Evolutionary conservation across 2,888 invertebrate genomes (phyloP).

Genomic region (Trissonchulus sp.): DNA sequence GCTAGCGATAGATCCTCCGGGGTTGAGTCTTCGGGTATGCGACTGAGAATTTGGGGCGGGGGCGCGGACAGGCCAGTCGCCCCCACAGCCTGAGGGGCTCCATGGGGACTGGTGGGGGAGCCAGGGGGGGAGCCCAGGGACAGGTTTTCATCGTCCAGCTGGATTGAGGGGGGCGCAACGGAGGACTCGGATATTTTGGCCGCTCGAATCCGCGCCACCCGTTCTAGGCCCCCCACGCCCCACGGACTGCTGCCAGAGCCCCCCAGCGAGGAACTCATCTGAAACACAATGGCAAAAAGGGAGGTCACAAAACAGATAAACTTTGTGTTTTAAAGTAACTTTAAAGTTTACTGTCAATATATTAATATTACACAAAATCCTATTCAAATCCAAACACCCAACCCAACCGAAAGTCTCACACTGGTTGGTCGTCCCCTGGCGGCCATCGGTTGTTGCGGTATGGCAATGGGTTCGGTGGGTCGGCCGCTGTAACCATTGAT

Average conservation of each 20-base stretch:
- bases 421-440: no score
- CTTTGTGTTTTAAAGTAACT: no score
- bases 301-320: neutral
- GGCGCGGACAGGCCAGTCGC: no score
- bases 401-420: no score
- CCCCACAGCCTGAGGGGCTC: no score
- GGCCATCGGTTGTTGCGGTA: no score
- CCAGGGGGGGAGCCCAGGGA: neutral
- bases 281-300: neutral
- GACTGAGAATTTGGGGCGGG: no score
- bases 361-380: neutral
- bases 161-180: neutral
- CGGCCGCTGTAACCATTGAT: neutral
- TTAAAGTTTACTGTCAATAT: no score
- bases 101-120: neutral
- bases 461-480: neutral
- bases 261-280: neutral
- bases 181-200: neutral
- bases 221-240: neutral
- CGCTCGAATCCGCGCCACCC: neutral
- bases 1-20: no score
- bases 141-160: neutral
- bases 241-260: neutral
- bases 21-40: no score
- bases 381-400: neutral